These are phyloP conservation scores for Lepeophtheirus nordmannii DNA, from an alignment of 2,888 invertebrate species.

Conservation along the genomic window DNA sequence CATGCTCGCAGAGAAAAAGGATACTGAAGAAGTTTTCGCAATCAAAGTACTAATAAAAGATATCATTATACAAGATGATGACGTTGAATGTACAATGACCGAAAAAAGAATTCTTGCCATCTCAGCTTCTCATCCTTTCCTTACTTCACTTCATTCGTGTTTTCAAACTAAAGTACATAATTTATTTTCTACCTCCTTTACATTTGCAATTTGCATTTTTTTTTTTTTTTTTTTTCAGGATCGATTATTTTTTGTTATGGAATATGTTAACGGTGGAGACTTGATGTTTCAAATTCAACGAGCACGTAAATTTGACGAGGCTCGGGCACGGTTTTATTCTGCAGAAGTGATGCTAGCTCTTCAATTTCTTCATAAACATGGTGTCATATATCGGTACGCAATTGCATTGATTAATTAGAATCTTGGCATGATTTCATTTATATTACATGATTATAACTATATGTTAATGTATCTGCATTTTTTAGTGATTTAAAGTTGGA, in stretches of 20 bases:
- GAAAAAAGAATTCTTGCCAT: conserved; percentile 90
- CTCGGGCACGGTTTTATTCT: conserved; percentile 63
- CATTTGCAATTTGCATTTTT: too few species aligned
- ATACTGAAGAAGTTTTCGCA: conserved; percentile 64
- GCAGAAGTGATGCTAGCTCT: conserved; percentile 95
- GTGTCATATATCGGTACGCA: conserved; percentile 74
- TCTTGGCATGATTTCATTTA: not conserved
- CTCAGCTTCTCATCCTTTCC: conserved; percentile 94
- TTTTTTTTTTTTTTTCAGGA: too few species aligned
- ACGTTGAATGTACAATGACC: conserved; percentile 97
- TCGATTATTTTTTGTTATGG: conserved; percentile 67
- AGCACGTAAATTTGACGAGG: conserved; percentile 92
- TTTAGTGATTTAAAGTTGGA: conserved; percentile 87
- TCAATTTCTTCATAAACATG: conserved; percentile 89
- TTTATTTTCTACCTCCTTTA: not conserved
- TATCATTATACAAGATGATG: conserved; percentile 95
- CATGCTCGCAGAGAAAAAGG: conserved; percentile 87
- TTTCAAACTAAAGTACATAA: conserved; percentile 71
- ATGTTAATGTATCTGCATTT: conserved; percentile 11
- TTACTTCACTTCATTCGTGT: conserved; percentile 88
- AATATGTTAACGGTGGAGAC: conserved; percentile 96
- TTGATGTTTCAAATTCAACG: conserved; percentile 99
- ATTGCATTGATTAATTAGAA: not conserved
- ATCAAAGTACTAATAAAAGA: conserved; percentile 77
- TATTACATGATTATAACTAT: not conserved